Evolutionary conservation across 2,797 vertebrate genomes (phyloP).

Genomic region (Lacerta agilis): DNA sequence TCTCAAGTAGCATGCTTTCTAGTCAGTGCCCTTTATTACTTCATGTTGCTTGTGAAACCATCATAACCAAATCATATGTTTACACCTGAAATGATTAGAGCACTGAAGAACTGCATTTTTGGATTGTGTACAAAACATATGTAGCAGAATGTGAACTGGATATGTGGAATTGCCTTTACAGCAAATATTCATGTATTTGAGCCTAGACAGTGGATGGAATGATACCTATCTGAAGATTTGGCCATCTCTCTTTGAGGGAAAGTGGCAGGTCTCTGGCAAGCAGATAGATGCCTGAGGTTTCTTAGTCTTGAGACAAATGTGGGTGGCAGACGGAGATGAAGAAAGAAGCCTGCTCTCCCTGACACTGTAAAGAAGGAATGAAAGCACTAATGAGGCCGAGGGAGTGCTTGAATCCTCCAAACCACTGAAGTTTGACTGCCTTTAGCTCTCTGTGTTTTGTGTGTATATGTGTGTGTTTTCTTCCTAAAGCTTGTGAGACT

Average conservation of each 20-base stretch:
- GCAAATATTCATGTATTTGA: not conserved
- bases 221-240: not conserved
- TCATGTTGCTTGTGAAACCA: not conserved
- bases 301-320: not conserved
- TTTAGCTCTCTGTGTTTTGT: constrained; percentile 11
- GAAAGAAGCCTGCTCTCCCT: not conserved
- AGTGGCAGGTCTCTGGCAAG: not conserved
- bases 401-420: constrained; percentile 39
- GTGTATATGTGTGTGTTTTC: not conserved
- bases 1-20: not conserved
- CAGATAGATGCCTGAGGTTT: not conserved
- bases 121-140: not conserved
- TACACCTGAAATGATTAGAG: not conserved
- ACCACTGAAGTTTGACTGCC: constrained; percentile 43
- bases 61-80: not conserved
- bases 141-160: not conserved
- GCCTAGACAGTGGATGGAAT: not conserved
- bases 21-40: not conserved
- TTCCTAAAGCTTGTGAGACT: constrained; percentile 49
- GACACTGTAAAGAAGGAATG: constrained; percentile 8
- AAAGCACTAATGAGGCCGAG: constrained; percentile 40
- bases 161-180: not conserved
- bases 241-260: not conserved
- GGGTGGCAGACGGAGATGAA: not conserved
- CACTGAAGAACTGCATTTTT: not conserved